Evolutionary conservation across 2,797 vertebrate species (phyloP).

Genomic region (Cirrhinus mrigala): DNA sequence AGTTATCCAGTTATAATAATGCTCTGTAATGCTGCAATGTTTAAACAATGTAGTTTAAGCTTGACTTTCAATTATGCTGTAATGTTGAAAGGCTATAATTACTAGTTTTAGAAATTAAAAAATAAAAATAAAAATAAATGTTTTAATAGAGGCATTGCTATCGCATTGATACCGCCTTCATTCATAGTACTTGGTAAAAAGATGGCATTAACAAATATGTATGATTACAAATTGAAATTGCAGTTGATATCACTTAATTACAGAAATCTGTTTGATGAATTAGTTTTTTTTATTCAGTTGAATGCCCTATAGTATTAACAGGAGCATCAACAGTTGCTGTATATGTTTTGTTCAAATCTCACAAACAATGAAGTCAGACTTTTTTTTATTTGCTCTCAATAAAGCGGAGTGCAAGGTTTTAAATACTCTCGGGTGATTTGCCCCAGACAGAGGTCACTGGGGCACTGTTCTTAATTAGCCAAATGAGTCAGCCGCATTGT

Average conservation of each 20-base stretch:
- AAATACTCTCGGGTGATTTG: constrained; percentile 80
- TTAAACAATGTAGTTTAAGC: background rate
- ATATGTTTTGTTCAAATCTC: background rate
- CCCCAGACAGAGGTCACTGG: constrained; percentile 82
- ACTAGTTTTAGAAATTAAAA: too few species aligned
- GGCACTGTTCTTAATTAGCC: constrained; percentile 79
- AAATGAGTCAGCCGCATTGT: constrained; percentile 30
- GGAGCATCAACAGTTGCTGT: background rate
- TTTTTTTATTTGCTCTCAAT: constrained; percentile 67
- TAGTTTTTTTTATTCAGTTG: background rate
- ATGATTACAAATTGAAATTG: background rate
- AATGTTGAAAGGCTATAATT: background rate
- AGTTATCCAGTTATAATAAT: background rate
- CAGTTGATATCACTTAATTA: background rate
- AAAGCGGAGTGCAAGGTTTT: constrained; percentile 79
- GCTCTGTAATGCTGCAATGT: background rate
- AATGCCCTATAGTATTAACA: background rate
- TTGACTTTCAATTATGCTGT: background rate
- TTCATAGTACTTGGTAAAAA: background rate
- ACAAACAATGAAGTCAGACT: background rate
- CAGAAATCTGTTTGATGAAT: background rate
- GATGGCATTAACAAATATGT: background rate
- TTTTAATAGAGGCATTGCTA: background rate
- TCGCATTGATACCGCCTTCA: background rate
- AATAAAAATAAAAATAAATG: background rate